Evolutionary conservation across 2,797 vertebrate genomes (phyloP).

Genomic region (Chloroceryle inda): DNA sequence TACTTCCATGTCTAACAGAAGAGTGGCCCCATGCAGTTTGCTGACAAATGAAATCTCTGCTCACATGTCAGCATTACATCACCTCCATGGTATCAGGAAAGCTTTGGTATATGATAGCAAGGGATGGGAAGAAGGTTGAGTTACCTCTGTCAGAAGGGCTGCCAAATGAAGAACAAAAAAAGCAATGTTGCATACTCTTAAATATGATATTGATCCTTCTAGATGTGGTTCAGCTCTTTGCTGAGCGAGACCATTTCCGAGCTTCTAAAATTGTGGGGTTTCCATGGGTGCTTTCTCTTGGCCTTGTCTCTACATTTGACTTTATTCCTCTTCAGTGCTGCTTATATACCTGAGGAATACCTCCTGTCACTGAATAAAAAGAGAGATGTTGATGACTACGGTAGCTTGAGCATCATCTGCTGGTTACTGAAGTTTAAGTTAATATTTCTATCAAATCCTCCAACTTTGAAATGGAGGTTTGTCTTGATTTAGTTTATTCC

Average conservation of each 20-base stretch:
- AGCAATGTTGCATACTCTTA: not conserved
- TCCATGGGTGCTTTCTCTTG: not conserved
- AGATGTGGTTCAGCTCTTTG: not conserved
- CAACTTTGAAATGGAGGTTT: conserved; percentile 36
- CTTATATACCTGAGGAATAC: not conserved
- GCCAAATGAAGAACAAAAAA: not conserved
- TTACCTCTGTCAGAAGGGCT: not conserved
- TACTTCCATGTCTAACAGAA: not conserved
- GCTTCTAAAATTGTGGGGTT: not conserved
- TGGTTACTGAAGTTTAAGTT: not conserved
- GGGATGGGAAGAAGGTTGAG: not conserved
- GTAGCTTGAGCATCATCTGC: not conserved
- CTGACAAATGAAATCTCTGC: not conserved
- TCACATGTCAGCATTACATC: not conserved
- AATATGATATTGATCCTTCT: not conserved
- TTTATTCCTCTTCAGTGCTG: not conserved
- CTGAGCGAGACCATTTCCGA: not conserved
- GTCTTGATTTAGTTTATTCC: conserved; percentile 72
- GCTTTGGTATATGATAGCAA: not conserved
- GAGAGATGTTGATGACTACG: not conserved
- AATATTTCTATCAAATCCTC: conserved; percentile 22
- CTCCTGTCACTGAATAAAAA: not conserved
- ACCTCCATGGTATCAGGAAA: not conserved
- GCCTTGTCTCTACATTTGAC: not conserved
- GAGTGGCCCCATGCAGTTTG: not conserved